Percentiles rank a stretch among this genome's conserved stretches.
phyloP scores from a whole-genome alignment of 1,140 invertebrate species.

The Centruroides vittatus region DNA sequence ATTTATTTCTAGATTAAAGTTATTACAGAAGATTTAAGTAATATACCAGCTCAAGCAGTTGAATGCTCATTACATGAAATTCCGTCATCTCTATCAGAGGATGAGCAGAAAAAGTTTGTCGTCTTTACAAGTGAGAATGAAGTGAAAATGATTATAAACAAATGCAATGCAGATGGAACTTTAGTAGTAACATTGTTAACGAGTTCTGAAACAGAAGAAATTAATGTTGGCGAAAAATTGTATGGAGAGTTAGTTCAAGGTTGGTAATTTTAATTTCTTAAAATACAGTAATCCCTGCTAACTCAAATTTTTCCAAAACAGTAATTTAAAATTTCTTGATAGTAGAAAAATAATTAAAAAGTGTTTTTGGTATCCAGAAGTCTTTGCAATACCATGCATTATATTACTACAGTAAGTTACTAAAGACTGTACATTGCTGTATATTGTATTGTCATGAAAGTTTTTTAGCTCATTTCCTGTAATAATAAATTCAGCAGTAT shows the following conservation, averaged over 20 bases:
- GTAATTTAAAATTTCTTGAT: too few species aligned
- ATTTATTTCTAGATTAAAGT: slow-evolving; percentile 2
- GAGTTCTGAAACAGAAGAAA: slow-evolving; percentile 3
- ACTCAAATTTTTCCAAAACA: too few species aligned
- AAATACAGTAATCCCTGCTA: too few species aligned
- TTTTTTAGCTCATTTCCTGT: too few species aligned
- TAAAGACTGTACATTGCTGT: too few species aligned
- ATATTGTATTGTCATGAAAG: too few species aligned
- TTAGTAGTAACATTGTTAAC: slow-evolving; percentile 1
- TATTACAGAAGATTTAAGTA: neutral
- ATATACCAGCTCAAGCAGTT: slow-evolving; percentile 1
- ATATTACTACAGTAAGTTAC: too few species aligned
- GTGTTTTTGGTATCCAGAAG: too few species aligned
- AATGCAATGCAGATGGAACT: neutral
- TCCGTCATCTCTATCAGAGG: neutral
- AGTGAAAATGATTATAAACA: slow-evolving; percentile 2
- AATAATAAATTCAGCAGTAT: too few species aligned
- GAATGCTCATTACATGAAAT: neutral
- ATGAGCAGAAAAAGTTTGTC: neutral
- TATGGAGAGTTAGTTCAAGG: neutral
- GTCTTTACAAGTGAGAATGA: neutral
- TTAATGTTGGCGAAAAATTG: slow-evolving; percentile 6
- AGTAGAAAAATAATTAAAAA: too few species aligned
- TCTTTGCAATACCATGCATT: too few species aligned
- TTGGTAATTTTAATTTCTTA: too few species aligned